These are phyloP conservation scores for Blastomussa wellsi DNA, from an alignment of 92 coral and sea anemone species.

Conservation along the genomic window DNA sequence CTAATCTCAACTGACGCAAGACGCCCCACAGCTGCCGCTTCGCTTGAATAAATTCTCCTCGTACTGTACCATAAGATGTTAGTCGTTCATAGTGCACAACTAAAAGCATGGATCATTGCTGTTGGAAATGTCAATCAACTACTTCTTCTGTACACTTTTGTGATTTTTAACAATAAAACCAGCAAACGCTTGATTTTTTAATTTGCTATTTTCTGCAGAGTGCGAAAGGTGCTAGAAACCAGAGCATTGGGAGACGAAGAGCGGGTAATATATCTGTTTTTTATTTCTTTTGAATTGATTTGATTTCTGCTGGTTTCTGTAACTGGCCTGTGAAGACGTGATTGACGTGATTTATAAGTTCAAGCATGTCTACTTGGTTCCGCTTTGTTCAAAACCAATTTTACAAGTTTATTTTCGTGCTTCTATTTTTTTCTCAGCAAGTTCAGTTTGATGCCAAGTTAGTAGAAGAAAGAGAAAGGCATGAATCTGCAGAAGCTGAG, in stretches of 20 bases:
- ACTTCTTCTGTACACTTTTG: too few relatives aligned
- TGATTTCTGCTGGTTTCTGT: background rate
- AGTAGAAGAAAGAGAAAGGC: conserved; percentile 15
- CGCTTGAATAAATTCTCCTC: too few relatives aligned
- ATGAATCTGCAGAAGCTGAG: conserved; percentile 21
- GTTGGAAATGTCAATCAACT: too few relatives aligned
- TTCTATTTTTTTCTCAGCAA: conserved; percentile 14
- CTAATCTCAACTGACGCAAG: too few relatives aligned
- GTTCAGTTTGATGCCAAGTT: conserved; percentile 31
- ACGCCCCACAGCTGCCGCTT: too few relatives aligned
- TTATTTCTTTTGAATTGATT: background rate
- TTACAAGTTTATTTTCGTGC: background rate
- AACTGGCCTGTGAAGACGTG: background rate
- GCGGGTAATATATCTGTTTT: conserved; percentile 55
- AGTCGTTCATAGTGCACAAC: too few relatives aligned
- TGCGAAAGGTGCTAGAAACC: conserved; percentile 94
- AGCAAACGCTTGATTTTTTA: background rate
- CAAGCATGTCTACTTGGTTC: background rate
- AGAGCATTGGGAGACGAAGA: conserved; percentile 92
- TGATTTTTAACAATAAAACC: background rate
- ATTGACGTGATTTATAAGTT: background rate
- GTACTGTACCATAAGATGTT: too few relatives aligned
- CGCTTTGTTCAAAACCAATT: too few relatives aligned
- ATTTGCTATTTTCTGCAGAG: conserved; percentile 56
- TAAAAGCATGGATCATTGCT: too few relatives aligned